Evolutionary conservation across 2,888 invertebrate genomes (phyloP).

Genomic region (Hetaerina titia): DNA sequence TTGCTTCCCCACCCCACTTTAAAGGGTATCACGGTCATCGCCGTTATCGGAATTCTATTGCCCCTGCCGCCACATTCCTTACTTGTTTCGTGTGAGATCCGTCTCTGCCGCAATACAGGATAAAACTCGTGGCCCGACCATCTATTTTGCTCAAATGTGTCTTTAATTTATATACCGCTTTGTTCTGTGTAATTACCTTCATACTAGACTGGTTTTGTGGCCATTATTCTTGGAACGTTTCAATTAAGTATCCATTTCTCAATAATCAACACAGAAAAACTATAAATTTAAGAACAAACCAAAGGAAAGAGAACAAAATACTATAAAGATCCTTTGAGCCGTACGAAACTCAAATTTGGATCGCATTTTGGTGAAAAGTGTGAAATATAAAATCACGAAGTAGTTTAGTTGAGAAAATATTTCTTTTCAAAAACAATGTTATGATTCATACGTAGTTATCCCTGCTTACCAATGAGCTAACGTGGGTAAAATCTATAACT

Average conservation of each 20-base stretch:
- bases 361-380: no score
- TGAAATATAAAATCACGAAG: no score
- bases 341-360: no score
- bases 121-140: not conserved
- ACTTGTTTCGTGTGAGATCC: not conserved
- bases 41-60: slow-evolving; percentile 13
- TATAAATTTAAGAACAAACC: not conserved
- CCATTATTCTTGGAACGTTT: not conserved
- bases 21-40: slow-evolving; percentile 14
- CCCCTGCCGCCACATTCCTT: not conserved
- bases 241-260: not conserved
- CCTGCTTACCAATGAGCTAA: no score
- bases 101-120: not conserved
- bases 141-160: not conserved
- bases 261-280: not conserved
- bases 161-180: not conserved
- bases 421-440: no score
- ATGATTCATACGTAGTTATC: no score
- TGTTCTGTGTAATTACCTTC: not conserved
- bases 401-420: no score
- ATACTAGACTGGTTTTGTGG: not conserved
- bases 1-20: not conserved
- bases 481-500: no score
- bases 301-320: no score
- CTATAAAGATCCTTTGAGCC: no score